These are phyloP conservation scores for Elysia crispata DNA, from an alignment of 2,888 invertebrate species.

Conservation along the genomic window DNA sequence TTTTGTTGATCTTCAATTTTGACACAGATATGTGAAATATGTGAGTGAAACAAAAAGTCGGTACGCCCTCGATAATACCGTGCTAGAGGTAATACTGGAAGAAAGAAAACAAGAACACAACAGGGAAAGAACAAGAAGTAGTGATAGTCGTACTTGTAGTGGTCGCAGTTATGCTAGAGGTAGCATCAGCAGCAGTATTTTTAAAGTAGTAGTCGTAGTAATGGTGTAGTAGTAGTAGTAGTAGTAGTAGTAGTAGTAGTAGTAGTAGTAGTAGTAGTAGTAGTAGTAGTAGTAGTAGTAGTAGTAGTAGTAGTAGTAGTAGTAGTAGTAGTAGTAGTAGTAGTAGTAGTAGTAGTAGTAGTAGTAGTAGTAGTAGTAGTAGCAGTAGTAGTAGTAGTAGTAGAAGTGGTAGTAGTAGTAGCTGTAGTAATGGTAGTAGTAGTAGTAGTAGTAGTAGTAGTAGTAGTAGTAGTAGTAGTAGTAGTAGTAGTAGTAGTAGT, in stretches of 20 bases:
- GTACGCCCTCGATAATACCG: too few relatives aligned
- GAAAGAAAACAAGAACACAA: too few relatives aligned
- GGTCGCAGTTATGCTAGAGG: too few relatives aligned
- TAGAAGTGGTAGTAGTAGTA: slow-evolving; percentile 9
- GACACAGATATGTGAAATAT: too few relatives aligned
- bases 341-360: slow-evolving; percentile 22
- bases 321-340: slow-evolving; percentile 10
- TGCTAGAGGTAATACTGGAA: too few relatives aligned
- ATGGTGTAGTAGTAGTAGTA: too few relatives aligned
- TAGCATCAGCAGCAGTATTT: too few relatives aligned
- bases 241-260: background rate
- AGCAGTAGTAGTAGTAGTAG: slow-evolving; percentile 19
- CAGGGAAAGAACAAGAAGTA: too few relatives aligned
- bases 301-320: slow-evolving; percentile 16
- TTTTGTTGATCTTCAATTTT: too few relatives aligned
- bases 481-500: background rate
- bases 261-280: background rate
- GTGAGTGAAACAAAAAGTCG: too few relatives aligned
- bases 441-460: background rate
- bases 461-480: background rate
- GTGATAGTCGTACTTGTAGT: too few relatives aligned
- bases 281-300: slow-evolving; percentile 18
- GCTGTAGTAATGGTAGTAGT: slow-evolving; percentile 15
- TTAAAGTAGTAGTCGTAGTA: too few relatives aligned
- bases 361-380: slow-evolving; percentile 21